Percentiles rank a stretch among this genome's conserved stretches.
Conservation (phyloP, 2,888 invertebrate species). For the Erebia ligea region DNA sequence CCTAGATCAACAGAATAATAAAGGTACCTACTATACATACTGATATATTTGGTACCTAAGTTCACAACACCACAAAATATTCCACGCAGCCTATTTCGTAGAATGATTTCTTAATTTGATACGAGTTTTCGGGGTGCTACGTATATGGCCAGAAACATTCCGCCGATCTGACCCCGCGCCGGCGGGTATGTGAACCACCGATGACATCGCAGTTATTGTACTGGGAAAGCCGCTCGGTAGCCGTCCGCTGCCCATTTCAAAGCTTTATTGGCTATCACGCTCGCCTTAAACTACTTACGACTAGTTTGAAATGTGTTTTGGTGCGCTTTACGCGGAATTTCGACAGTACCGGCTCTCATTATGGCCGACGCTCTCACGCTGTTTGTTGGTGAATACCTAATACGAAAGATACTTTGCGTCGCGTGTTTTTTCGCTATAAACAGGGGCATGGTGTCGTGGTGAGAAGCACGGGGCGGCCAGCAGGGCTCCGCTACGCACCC, state of each 20-base stretch:
- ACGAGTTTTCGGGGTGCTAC: constrained; percentile 37
- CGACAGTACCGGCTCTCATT: constrained; percentile 57
- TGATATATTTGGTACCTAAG: not conserved
- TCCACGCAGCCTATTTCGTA: constrained; percentile 25
- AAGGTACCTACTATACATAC: too few species aligned
- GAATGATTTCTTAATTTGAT: constrained; percentile 28
- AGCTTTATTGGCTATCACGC: constrained; percentile 77
- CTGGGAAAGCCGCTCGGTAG: constrained; percentile 74
- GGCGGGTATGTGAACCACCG: constrained; percentile 59
- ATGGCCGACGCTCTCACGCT: constrained; percentile 70
- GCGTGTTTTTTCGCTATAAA: constrained; percentile 75
- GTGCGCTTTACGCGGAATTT: constrained; percentile 69
- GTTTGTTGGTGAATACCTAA: constrained; percentile 55
- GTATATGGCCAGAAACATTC: constrained; percentile 32
- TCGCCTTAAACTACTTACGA: constrained; percentile 61
- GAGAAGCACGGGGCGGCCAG: constrained; percentile 55
- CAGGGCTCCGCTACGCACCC: constrained; percentile 62
- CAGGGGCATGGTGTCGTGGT: constrained; percentile 55
- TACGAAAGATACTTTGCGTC: constrained; percentile 51
- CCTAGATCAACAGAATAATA: too few species aligned
- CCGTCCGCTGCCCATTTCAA: constrained; percentile 67
- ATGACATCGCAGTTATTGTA: constrained; percentile 59
- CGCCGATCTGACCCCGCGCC: constrained; percentile 58
- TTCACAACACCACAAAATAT: not conserved
- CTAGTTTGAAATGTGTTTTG: constrained; percentile 72